Base-by-base conservation (phyloP, 2,888 invertebrate species). In the Aspidiotus rigidus region DNA sequence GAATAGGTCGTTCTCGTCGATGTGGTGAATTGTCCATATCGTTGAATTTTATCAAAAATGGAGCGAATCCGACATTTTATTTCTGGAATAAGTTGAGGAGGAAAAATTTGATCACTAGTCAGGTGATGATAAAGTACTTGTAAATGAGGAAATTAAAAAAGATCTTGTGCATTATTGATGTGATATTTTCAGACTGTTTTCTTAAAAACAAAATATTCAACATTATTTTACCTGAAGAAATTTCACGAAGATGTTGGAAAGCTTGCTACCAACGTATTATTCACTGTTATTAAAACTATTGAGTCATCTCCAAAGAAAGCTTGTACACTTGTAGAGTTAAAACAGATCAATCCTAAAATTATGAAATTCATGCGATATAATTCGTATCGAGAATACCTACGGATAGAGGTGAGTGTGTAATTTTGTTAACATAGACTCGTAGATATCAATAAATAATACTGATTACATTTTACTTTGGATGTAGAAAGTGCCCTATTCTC, bases 1-100 rank as follows among this genome's bases (percentile, higher is more conserved):
- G 85, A 74, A 85, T 91, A 49, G 91, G 87, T 1, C 82, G 89
- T 71, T 79, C 86, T 0, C 81, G 90, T 53, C 81, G 81, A 72
- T 82, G 83, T 73, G 89, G 91, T 0, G 87, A 88, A 78, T 79
- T 85, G 7, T 86, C 88, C 0, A 82, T 84, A 67, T 87, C 87
- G 10, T 83, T 82, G 71, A 79, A 80, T 71, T 85, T 87, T 9
- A 75, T 87, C 9, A 76, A 78, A 61, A 74, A 78, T 44, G 62
- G 62, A 44, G 56, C 69, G 1, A 69, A 62, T 40, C 69, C 63
- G 7, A 49, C 63, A 1, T 69, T 69, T 41, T 69, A 69, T 59
- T 69, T 62, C 28, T 69, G 69, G 69, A 69, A 69, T 57, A 56
- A 49, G 39, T 16, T 69, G 9, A 62, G 44, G 16, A 62, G 55